Conservation (phyloP, 2,888 invertebrate genomes). For the Diogma glabrata region DNA sequence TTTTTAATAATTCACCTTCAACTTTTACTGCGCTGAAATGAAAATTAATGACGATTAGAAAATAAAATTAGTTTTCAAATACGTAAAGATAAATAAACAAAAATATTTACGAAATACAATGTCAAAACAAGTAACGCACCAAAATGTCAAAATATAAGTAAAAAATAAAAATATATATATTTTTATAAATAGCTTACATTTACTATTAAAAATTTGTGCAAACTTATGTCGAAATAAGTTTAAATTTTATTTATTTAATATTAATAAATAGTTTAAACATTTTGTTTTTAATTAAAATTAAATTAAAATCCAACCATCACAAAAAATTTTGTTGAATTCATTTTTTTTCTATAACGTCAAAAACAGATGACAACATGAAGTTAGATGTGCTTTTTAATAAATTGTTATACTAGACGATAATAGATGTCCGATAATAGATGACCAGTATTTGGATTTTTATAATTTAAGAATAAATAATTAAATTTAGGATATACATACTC, state of each 20-base stretch:
- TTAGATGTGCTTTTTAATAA: too few relatives aligned
- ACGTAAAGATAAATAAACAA: neutral
- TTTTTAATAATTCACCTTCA: conserved; percentile 27
- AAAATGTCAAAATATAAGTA: conserved; percentile 8
- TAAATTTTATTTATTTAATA: neutral
- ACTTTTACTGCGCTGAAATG: neutral
- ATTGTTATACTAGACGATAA: too few relatives aligned
- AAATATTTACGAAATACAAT: too few relatives aligned
- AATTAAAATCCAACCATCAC: neutral
- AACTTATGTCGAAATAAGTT: neutral
- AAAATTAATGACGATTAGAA: neutral
- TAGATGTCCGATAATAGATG: too few relatives aligned
- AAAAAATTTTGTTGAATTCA: neutral
- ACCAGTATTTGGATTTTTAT: too few relatives aligned
- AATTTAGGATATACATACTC: too few relatives aligned
- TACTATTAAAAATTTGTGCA: neutral
- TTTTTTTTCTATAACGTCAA: conserved; percentile 3
- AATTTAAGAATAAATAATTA: too few relatives aligned
- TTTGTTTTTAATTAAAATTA: neutral
- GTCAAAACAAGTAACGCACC: too few relatives aligned
- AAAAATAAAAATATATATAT: neutral
- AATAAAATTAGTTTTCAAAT: neutral
- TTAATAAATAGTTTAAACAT: neutral
- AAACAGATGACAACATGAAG: conserved; percentile 6
- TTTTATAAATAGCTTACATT: neutral